phyloP scores from a whole-genome alignment of 2,888 invertebrate genomes.

The Oasisia sp. region DNA sequence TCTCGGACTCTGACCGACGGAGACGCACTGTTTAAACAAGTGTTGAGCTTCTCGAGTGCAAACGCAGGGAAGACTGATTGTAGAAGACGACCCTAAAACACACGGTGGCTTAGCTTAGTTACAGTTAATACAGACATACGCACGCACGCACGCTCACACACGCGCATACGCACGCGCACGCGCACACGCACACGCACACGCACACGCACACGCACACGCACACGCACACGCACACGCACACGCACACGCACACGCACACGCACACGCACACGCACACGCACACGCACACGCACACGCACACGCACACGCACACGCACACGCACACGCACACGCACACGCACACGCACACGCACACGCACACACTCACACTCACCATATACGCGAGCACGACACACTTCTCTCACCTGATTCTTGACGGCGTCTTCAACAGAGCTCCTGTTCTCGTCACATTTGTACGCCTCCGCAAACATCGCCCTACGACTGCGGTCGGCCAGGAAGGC shows the following conservation, averaged over 20 bases:
- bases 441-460: constrained; percentile 9
- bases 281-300: too few relatives aligned
- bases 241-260: too few relatives aligned
- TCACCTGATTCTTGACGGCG: neutral
- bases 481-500: neutral
- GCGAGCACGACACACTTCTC: neutral
- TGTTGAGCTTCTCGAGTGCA: neutral
- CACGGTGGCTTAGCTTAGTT: neutral
- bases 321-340: neutral
- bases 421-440: neutral
- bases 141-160: too few relatives aligned
- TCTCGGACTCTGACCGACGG: neutral
- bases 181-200: too few relatives aligned
- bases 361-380: neutral
- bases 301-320: neutral
- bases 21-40: neutral
- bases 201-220: too few relatives aligned
- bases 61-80: neutral
- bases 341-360: neutral
- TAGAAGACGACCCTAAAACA: neutral
- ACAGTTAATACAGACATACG: too few relatives aligned
- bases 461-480: neutral
- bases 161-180: too few relatives aligned
- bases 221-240: too few relatives aligned
- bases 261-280: too few relatives aligned